phyloP scores from a whole-genome alignment of 2,797 vertebrate genomes.

The Rhabdophis nuchalis region DNA sequence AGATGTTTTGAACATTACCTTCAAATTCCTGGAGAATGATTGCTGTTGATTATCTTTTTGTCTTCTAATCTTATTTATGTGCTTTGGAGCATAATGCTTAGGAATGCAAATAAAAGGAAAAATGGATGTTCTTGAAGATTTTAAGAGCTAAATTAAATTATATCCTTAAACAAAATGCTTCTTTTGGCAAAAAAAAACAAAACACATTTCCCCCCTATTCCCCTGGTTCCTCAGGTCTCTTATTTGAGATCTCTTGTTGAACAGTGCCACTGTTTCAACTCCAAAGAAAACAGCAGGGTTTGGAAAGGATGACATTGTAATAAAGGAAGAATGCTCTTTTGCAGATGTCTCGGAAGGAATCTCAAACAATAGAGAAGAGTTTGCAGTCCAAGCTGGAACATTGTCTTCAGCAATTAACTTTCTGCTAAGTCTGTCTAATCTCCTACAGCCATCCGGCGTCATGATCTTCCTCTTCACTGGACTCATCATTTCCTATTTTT shows the following conservation, averaged over 20 bases:
- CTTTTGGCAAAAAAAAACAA: background rate
- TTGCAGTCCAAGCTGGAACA: conserved; percentile 35
- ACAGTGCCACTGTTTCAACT: conserved; percentile 17
- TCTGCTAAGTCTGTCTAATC: background rate
- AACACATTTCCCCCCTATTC: background rate
- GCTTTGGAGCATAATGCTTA: background rate
- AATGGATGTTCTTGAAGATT: background rate
- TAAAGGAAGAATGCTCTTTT: background rate
- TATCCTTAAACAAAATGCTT: background rate
- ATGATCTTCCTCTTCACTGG: background rate
- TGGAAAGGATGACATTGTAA: background rate
- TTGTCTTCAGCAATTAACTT: background rate
- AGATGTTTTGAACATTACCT: background rate
- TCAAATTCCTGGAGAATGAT: background rate
- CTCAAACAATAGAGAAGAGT: conserved; percentile 30
- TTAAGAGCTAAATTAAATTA: conserved; percentile 10
- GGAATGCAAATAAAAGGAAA: background rate
- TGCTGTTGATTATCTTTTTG: background rate
- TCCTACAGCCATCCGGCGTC: background rate
- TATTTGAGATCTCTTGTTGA: background rate
- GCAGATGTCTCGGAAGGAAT: conserved; percentile 22
- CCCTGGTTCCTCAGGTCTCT: background rate
- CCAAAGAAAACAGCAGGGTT: background rate
- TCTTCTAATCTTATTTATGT: fast-evolving
- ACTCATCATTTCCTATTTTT: conserved; percentile 11